Evolutionary conservation across 2,888 invertebrate species (phyloP).

Genomic region (Eurytoma californica): DNA sequence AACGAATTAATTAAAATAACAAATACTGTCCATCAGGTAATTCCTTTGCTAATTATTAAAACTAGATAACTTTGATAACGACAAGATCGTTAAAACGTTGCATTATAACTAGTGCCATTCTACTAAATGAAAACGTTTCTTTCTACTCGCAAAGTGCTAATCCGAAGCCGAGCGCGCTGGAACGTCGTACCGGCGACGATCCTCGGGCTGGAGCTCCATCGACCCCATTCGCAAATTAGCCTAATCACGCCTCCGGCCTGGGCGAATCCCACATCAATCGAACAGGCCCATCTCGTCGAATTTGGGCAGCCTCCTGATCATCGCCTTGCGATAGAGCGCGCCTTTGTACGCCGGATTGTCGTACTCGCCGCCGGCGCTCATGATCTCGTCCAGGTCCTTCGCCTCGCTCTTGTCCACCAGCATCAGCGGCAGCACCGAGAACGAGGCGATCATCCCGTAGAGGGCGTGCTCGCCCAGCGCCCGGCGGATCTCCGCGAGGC

Average conservation of each 20-base stretch:
- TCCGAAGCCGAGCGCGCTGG: too few species aligned
- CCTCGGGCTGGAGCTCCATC: too few species aligned
- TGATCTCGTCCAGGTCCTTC: conserved; percentile 63
- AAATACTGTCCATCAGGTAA: too few species aligned
- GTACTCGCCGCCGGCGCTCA: conserved; percentile 51
- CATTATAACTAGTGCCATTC: too few species aligned
- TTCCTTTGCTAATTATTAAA: too few species aligned
- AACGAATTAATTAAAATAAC: too few species aligned
- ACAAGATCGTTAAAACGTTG: too few species aligned
- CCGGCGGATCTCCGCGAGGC: conserved; percentile 58
- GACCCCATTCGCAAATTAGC: neutral
- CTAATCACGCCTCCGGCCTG: neutral
- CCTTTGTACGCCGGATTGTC: conserved; percentile 58
- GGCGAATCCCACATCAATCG: conserved; percentile 53
- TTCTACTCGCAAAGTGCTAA: neutral
- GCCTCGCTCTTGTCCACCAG: conserved; percentile 62
- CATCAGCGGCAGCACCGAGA: conserved; percentile 64
- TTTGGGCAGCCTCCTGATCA: conserved; percentile 61
- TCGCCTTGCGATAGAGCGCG: conserved; percentile 57
- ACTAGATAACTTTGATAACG: too few species aligned
- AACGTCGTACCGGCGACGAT: too few species aligned
- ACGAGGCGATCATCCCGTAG: conserved; percentile 62
- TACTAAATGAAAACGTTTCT: too few species aligned
- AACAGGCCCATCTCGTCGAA: conserved; percentile 65
- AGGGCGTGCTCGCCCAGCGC: conserved; percentile 57